A percentile compares a stretch with the other conserved stretches of the same genome.
Conservation (phyloP, 2,113 vertebrate genomes). For the Heterocephalus glaber region DNA sequence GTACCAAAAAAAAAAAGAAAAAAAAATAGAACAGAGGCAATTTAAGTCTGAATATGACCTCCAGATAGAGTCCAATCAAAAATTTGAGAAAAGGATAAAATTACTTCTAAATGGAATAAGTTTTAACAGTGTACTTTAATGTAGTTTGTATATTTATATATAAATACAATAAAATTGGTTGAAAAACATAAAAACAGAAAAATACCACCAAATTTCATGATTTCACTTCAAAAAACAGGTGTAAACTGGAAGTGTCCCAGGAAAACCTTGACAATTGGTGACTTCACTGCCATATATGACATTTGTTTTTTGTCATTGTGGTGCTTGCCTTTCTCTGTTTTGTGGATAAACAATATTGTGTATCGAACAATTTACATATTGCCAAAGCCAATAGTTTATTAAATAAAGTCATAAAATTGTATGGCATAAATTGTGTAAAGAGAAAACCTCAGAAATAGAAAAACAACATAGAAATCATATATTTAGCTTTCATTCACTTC, state of each 20-base stretch:
- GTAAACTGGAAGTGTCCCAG: neutral
- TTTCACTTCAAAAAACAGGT: neutral
- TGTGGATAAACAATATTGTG: neutral
- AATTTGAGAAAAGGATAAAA: neutral
- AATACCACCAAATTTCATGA: neutral
- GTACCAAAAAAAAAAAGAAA: no score
- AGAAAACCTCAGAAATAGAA: neutral
- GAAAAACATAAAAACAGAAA: neutral
- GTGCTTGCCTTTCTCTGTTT: neutral
- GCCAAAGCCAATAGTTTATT: neutral
- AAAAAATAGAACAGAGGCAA: neutral
- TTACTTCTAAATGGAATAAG: neutral
- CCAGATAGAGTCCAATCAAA: neutral
- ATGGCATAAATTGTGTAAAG: neutral
- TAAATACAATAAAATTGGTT: neutral
- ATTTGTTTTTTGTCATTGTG: neutral
- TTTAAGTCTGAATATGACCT: neutral
- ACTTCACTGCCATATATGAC: neutral
- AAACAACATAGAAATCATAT: neutral
- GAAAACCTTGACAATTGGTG: neutral
- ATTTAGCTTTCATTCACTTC: neutral
- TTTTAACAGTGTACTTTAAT: neutral
- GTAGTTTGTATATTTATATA: neutral
- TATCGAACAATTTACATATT: neutral
- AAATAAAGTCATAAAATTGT: neutral